These are phyloP conservation scores for Metalampra italica DNA, from an alignment of 2,888 invertebrate species.

Conservation along the genomic window DNA sequence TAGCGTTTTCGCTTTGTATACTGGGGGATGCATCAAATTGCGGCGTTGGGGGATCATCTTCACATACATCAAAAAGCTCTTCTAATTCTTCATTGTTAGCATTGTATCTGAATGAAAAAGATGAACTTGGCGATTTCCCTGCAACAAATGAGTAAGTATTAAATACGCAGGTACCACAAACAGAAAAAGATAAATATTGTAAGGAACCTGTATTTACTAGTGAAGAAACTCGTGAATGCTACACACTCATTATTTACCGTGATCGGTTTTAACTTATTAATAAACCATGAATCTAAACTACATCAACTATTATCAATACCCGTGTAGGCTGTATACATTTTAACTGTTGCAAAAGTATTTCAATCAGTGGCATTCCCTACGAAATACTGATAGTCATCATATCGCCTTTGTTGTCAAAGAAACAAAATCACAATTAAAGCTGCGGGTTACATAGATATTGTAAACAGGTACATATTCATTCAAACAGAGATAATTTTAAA, in stretches of 20 bases:
- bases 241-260: too few species aligned
- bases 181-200: too few species aligned
- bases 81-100: slow-evolving; percentile 88
- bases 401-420: slow-evolving; percentile 56
- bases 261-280: too few species aligned
- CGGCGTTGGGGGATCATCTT: slow-evolving; percentile 74
- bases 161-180: too few species aligned
- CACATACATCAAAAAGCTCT: slow-evolving; percentile 81
- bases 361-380: neutral
- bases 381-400: slow-evolving; percentile 19
- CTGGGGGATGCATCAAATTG: slow-evolving; percentile 59
- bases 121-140: slow-evolving; percentile 69
- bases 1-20: slow-evolving; percentile 53
- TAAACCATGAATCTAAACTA: too few species aligned
- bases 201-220: too few species aligned
- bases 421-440: slow-evolving; percentile 20
- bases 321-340: too few species aligned
- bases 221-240: too few species aligned
- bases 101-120: slow-evolving; percentile 83
- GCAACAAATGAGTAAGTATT: slow-evolving; percentile 24
- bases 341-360: too few species aligned
- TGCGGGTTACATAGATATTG: neutral
- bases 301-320: too few species aligned
- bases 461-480: neutral
- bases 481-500: slow-evolving; percentile 3